A percentile compares a stretch with the other conserved stretches of the same genome.
Conservation (phyloP, 2,888 invertebrate species). For the Empis livida region DNA sequence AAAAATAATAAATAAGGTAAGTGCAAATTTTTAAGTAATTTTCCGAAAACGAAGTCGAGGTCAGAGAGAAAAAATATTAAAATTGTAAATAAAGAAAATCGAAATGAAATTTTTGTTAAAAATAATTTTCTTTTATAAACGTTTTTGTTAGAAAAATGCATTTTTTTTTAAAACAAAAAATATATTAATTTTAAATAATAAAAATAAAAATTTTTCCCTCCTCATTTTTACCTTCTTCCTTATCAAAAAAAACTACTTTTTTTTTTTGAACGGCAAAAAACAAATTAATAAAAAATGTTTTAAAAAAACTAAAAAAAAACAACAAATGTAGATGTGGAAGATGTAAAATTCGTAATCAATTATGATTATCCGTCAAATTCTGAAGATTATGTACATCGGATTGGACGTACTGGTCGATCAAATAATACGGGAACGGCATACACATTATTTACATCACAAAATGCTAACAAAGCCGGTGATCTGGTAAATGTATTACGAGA, state of each 20-base stretch:
- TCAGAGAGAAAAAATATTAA: conserved; percentile 21
- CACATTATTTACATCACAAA: conserved; percentile 86
- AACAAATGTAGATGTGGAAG: conserved; percentile 73
- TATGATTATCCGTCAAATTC: conserved; percentile 96
- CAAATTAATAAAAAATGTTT: not conserved
- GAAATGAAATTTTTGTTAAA: conserved; percentile 34
- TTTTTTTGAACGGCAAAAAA: not conserved
- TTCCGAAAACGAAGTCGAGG: conserved; percentile 26
- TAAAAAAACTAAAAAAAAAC: not conserved
- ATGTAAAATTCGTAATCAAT: conserved; percentile 98
- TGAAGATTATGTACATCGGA: conserved; percentile 89
- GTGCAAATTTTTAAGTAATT: not conserved
- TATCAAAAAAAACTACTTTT: not conserved
- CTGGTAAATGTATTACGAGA: conserved; percentile 84
- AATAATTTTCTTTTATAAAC: conserved; percentile 1
- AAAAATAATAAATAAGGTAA: not conserved
- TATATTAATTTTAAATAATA: not conserved
- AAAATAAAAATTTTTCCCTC: not conserved
- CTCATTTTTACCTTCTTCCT: not conserved
- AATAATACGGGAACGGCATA: conserved; percentile 91
- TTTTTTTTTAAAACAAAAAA: no score
- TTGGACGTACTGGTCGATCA: conserved; percentile 89
- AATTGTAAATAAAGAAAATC: conserved; percentile 9
- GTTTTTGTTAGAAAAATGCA: not conserved
- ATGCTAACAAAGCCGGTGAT: conserved; percentile 83